These are phyloP conservation scores for Rhodeus uyekii DNA, from an alignment of 2,797 vertebrate species.

Conservation along the genomic window DNA sequence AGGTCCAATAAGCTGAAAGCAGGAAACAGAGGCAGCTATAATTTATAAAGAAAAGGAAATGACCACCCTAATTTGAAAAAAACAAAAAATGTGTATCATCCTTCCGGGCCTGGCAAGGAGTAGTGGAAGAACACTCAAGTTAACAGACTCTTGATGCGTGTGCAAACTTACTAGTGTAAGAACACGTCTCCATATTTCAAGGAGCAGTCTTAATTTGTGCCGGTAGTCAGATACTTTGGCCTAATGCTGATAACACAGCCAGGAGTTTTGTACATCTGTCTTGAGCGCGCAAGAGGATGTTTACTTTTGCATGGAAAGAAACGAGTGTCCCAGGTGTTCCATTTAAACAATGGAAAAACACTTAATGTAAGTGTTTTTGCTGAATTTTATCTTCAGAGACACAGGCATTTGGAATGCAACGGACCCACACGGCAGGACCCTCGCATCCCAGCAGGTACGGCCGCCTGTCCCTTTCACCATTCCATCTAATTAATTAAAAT, in stretches of 20 bases:
- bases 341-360: conserved; percentile 47
- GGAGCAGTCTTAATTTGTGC: not conserved
- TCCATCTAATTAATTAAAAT: conserved; percentile 71
- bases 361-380: conserved; percentile 37
- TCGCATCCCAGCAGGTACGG: not conserved
- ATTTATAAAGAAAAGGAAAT: conserved; percentile 14
- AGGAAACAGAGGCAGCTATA: conserved; percentile 15
- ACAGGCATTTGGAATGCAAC: conserved; percentile 6
- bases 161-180: conserved; percentile 6
- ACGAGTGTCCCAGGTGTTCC: conserved; percentile 9
- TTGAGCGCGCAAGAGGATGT: conserved; percentile 26
- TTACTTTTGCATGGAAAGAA: conserved; percentile 42
- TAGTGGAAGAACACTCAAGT: conserved; percentile 22
- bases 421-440: not conserved
- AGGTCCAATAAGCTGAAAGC: conserved; percentile 5
- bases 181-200: conserved; percentile 14
- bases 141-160: not conserved
- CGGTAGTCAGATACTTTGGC: conserved; percentile 10
- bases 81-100: not conserved
- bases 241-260: conserved; percentile 24
- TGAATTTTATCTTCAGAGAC: conserved; percentile 27
- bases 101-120: conserved; percentile 9
- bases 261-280: conserved; percentile 29
- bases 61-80: not conserved
- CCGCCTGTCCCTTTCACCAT: not conserved